Base-by-base conservation (phyloP, 2,797 vertebrate species). In the Poeciliopsis paucimaculata region DNA sequence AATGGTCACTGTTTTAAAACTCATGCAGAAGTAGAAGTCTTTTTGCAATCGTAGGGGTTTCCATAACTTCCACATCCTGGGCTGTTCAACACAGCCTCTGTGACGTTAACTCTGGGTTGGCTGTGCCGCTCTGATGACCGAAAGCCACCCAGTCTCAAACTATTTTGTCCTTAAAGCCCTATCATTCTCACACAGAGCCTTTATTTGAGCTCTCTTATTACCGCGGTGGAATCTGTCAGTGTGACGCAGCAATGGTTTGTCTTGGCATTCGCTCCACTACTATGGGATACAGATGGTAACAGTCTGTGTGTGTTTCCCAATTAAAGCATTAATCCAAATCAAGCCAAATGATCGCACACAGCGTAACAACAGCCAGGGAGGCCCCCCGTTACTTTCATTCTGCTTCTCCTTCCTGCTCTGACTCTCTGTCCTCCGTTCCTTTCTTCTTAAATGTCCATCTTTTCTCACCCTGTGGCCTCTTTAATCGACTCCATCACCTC, bases 311-410 rank as follows among this genome's bases (percentile, higher is more conserved):
- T 87, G 89, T 94, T 96, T 95, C 94, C 90, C 95, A 96, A 95
- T 96, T 96, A 95, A 96, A 95, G 93, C 94, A 95, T 96, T 96
- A 95, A 96, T 96, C 93, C 94, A 96, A 96, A 96, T 96, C 94
- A 95, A 92, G 92, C 88, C 85, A 93, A 95, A 94, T 92, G 93
- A 94, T 95, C 91, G 86, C 94, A 94, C 93, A 90, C 86, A 31
- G 89, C 72, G 88, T 88, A 90, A 91, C 87, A 76, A 92, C 88
- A 82, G 91, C 84, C 89, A 93, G 81, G 86, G 92, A 92, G 91
- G 89, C 92, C 90, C 85, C 26, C 87, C 76, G 74, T 86, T 80
- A 39, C 82, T 79, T 90, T 75, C 87, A 84, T 85, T 91, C 72
- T 84, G 66, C 82, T 79, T 87, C 76, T 86, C 77, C 73, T 80